Evolutionary conservation across 2,797 vertebrate genomes (phyloP).

Genomic region (Notolabrus celidotus): DNA sequence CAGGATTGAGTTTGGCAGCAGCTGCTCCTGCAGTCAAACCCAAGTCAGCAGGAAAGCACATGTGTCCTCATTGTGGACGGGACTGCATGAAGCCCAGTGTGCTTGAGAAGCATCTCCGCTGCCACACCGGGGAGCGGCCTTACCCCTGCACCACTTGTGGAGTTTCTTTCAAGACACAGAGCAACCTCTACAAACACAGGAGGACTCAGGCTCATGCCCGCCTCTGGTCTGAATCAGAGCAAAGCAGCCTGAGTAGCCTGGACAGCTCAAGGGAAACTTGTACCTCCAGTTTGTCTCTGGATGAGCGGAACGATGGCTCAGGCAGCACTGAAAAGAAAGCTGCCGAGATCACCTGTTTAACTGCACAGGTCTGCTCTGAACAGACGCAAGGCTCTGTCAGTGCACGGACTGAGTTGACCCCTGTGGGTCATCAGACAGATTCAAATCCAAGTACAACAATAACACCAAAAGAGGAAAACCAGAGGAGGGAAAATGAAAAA

Average conservation of each 20-base stretch:
- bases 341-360: conserved; percentile 29
- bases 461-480: conserved; percentile 37
- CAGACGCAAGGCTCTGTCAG: conserved; percentile 47
- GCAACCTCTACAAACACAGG: conserved; percentile 97
- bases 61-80: conserved; percentile 93
- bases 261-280: conserved; percentile 81
- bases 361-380: conserved; percentile 13
- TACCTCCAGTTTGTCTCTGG: conserved; percentile 67
- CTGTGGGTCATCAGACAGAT: conserved; percentile 14
- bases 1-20: conserved; percentile 63
- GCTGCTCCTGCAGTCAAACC: conserved; percentile 77
- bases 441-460: conserved; percentile 46
- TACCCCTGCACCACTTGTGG: conserved; percentile 94
- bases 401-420: conserved; percentile 51
- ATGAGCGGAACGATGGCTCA: conserved; percentile 61
- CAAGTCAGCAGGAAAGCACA: conserved; percentile 89
- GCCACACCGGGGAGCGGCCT: conserved; percentile 96
- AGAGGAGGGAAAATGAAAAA: conserved; percentile 21
- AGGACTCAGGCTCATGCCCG: conserved; percentile 94
- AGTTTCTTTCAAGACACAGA: conserved; percentile 98
- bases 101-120: conserved; percentile 96
- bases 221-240: conserved; percentile 87
- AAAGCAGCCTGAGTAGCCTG: conserved; percentile 63
- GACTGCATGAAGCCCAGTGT: conserved; percentile 98
- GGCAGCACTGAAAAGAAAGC: conserved; percentile 58